A percentile compares a stretch with the other conserved stretches of the same genome.
phyloP scores from a whole-genome alignment of 2,113 vertebrate species.

The Ariopsis seemanni region DNA sequence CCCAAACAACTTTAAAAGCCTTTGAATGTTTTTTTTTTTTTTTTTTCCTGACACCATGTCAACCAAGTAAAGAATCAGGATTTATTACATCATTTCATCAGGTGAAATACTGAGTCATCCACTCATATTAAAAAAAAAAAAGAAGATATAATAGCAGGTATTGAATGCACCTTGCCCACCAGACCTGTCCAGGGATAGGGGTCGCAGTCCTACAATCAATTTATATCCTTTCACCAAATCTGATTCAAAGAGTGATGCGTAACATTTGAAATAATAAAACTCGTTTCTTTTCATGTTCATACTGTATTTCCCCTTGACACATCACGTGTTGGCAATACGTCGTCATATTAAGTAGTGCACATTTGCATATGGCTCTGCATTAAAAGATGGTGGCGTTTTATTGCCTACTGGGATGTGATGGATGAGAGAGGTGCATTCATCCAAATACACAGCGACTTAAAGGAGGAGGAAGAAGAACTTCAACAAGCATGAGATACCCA shows the following conservation, averaged over 20 bases:
- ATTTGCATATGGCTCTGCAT: slow-evolving; percentile 29
- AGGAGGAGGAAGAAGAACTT: slow-evolving; percentile 33
- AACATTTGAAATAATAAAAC: not conserved
- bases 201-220: not conserved
- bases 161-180: slow-evolving; percentile 47
- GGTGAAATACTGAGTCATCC: slow-evolving; percentile 44
- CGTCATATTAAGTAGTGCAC: slow-evolving; percentile 20
- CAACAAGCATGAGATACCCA: slow-evolving; percentile 46
- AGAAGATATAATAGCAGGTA: slow-evolving; percentile 11
- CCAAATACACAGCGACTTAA: slow-evolving; percentile 4
- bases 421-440: slow-evolving; percentile 44
- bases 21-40: slow-evolving; percentile 27
- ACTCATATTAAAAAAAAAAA: slow-evolving; percentile 33
- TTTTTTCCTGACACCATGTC: slow-evolving; percentile 36
- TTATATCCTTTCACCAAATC: not conserved
- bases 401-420: slow-evolving; percentile 28
- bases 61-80: slow-evolving; percentile 49
- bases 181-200: not conserved
- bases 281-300: no score
- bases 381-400: slow-evolving; percentile 1
- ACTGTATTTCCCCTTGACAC: not conserved
- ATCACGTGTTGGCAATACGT: not conserved
- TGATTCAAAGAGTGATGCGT: not conserved
- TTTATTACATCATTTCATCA: slow-evolving; percentile 42
- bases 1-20: slow-evolving; percentile 54